Base-by-base conservation (phyloP, 2,797 vertebrate species). In the Oryzias sinensis region DNA sequence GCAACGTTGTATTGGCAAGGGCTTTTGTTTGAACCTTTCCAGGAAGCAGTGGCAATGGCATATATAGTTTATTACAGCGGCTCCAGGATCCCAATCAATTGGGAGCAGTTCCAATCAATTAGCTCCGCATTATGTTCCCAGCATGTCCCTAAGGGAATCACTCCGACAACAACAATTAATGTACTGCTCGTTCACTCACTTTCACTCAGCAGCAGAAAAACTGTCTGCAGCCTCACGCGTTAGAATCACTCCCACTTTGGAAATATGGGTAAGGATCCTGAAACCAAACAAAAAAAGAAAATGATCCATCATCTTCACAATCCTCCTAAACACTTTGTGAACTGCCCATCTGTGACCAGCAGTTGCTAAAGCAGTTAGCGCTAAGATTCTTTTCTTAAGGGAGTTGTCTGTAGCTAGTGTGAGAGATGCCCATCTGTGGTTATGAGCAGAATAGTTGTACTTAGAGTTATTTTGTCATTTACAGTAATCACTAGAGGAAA, bases 61-160 rank as follows among this genome's bases (percentile, higher is more conserved):
- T 69, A 57, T 59, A 9, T 20, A 29, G 29, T 76, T 74, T 62
- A 76, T 80, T 72, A 50, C 44, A 68, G 61, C n/a, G 47, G 16
- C 66, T 74, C 53, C 65, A 59, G 60, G 64, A 59, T 72, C 54
- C 49, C 18, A 65, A 75, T 78, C 81, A 72, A 72, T 72, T 76
- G 56, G 56, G 61, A 77, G 58, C 25, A 70, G 61, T 73, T 74
- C 74, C 74, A 82, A 83, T 87, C 79, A 86, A 84, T 87, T 83
- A 74, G 53, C 69, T 71, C 56, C 56, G 77, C 70, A 79, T 82
- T 85, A 84, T 86, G 80, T 83, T 81, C 61, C 61, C 57, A 44
- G 56, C 24, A 45, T 49, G 18, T 70, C 75, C 69, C 63, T 5
- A 17, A 17, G 75, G 72, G 58, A 65, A 61, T 59, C 45, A 56